These are phyloP conservation scores for Phainopepla nitens DNA, from an alignment of 2,113 vertebrate species.

Conservation along the genomic window DNA sequence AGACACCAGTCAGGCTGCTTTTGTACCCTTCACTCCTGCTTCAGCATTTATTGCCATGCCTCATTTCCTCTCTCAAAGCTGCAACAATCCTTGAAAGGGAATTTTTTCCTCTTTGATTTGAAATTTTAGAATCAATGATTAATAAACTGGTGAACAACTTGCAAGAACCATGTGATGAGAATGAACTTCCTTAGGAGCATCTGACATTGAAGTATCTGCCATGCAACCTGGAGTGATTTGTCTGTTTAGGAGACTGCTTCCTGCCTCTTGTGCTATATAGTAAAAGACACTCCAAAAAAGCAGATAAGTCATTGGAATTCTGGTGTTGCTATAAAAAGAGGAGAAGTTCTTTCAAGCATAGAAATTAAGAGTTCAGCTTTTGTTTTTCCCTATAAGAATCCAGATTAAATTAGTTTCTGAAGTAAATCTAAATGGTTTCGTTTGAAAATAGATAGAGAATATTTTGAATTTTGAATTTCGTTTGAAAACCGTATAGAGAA, in stretches of 20 bases:
- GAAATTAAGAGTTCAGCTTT: background rate
- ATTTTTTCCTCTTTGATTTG: background rate
- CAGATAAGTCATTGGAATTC: background rate
- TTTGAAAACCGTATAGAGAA: background rate
- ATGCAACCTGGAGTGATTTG: background rate
- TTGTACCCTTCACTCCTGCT: background rate
- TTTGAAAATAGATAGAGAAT: no score
- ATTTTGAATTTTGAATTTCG: no score
- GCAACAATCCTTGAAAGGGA: background rate
- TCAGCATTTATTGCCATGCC: background rate
- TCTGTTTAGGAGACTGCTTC: background rate
- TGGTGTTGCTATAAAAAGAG: background rate
- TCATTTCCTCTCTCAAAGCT: background rate
- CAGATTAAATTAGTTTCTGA: background rate
- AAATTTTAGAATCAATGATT: background rate
- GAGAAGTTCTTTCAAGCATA: background rate
- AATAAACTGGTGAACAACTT: background rate
- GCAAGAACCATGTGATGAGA: background rate
- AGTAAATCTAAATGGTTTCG: background rate
- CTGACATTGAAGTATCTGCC: background rate
- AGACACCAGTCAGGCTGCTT: background rate
- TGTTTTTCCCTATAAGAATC: background rate
- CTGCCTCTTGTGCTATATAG: background rate
- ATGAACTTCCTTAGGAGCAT: background rate
- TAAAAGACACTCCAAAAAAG: background rate